phyloP scores from a whole-genome alignment of 2,888 invertebrate genomes.

The Smittia aterrima region DNA sequence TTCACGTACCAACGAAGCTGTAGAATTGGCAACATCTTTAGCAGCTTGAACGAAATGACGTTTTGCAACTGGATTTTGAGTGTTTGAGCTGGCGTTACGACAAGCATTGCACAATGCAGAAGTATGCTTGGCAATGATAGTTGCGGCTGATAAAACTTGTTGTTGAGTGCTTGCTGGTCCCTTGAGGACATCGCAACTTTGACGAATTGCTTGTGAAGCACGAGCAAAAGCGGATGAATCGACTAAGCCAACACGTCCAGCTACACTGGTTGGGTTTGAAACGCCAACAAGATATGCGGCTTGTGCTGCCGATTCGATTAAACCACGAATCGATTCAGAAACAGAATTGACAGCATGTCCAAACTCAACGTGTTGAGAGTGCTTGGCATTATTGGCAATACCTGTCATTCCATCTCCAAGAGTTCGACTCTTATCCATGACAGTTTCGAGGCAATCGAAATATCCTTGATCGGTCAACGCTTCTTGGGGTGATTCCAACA shows the following conservation, averaged over 20 bases:
- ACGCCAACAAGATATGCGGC: slow-evolving; percentile 93
- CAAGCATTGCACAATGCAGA: slow-evolving; percentile 94
- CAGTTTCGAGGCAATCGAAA: slow-evolving; percentile 88
- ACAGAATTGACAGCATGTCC: slow-evolving; percentile 79
- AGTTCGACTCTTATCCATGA: slow-evolving; percentile 83
- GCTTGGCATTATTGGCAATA: slow-evolving; percentile 88
- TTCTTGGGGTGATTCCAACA: slow-evolving; percentile 82
- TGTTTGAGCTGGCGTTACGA: slow-evolving; percentile 86
- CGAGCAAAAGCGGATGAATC: slow-evolving; percentile 85
- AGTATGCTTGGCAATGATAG: slow-evolving; percentile 93
- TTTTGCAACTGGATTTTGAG: slow-evolving; percentile 87
- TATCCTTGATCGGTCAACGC: slow-evolving; percentile 86
- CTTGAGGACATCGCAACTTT: slow-evolving; percentile 77
- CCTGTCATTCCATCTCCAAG: slow-evolving; percentile 90
- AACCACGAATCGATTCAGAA: slow-evolving; percentile 82
- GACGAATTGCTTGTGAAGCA: slow-evolving; percentile 85
- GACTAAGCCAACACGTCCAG: slow-evolving; percentile 83
- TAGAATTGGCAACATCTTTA: slow-evolving; percentile 95
- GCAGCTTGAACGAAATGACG: slow-evolving; percentile 96
- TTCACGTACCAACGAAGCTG: slow-evolving; percentile 89
- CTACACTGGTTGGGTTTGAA: slow-evolving; percentile 84
- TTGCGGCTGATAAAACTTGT: slow-evolving; percentile 85
- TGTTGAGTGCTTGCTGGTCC: slow-evolving; percentile 73
- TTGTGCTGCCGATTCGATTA: slow-evolving; percentile 92
- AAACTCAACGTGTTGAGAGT: slow-evolving; percentile 81